Evolutionary conservation across 2,888 invertebrate species (phyloP), one percentile per base, ranked within the genome.

Genomic region (Salticus scenicus): DNA sequence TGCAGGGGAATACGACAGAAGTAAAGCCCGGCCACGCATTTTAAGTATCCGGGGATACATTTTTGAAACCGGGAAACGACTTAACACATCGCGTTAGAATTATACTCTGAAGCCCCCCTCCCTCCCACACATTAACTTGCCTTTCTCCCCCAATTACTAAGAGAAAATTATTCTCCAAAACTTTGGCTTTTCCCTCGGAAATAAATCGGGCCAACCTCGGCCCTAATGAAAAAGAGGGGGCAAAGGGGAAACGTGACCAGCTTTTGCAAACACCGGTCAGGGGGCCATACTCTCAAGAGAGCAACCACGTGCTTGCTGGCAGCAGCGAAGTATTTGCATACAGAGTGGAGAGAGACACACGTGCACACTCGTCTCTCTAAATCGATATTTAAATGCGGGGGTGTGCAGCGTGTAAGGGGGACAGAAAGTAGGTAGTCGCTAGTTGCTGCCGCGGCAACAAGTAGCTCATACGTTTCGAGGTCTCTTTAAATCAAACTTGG

Each of bases 301-400:
- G 76, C 41, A 47, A 83, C 82, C 82, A 83, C 82, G 82, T 83
- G 82, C 76, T 69, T 24, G 30, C 31, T 17, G 28, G 33, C 20
- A 63, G 71, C 72, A 24, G 24, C 24, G 4, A 14, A 57, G 57
- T 83, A 83, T 83, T 83, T 83, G 82, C 76, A 83, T 83, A 76
- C 82, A 76, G 71, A 83, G 67, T 69, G 57, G 78, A 69, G 47
- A 78, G 31, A 41, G 42, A 28, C 66, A 28, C 31, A 42, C 71
- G 69, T 72, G 41, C 71, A 64, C 76, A 83, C 82, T 71, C 76
- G 82, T 83, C 71, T 66, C 67, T 69, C 69, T 71, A 83, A 83
- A 83, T 83, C 82, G 82, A 83, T 83, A 83, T 83, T 83, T 83
- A 83, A 83, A 83, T 76, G 71, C 37, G 76, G 17, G 28, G 66